A percentile compares a stretch with the other conserved stretches of the same genome.
phyloP scores from a whole-genome alignment of 2,113 vertebrate species.

The Clupea harengus region DNA sequence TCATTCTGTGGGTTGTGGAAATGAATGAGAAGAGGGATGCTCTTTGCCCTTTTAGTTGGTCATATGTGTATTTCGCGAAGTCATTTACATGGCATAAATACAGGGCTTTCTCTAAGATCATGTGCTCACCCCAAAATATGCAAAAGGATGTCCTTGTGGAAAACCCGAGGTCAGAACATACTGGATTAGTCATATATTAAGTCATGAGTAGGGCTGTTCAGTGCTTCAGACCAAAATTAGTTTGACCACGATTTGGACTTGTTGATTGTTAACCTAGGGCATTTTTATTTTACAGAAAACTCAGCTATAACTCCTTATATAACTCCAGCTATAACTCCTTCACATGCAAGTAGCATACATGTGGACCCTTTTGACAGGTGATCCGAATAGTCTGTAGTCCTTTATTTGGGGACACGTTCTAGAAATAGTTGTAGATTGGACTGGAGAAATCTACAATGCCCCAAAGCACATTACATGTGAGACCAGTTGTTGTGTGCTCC shows the following conservation, averaged over 20 bases:
- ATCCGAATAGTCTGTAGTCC: too few species aligned
- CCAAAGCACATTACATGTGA: too few species aligned
- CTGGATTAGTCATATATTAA: background rate
- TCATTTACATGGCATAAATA: constrained; percentile 44
- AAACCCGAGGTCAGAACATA: background rate
- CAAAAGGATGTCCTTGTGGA: constrained; percentile 27
- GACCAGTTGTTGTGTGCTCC: too few species aligned
- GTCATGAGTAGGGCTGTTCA: background rate
- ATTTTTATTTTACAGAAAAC: background rate
- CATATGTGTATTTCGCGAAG: constrained; percentile 10
- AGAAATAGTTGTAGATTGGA: too few species aligned
- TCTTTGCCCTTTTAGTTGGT: background rate
- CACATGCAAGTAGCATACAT: background rate
- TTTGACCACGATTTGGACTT: background rate
- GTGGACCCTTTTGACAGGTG: background rate
- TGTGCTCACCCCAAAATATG: constrained; percentile 13
- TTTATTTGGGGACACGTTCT: too few species aligned
- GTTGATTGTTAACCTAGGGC: background rate
- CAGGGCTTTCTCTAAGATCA: constrained; percentile 31
- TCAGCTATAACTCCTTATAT: background rate
- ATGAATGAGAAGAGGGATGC: background rate
- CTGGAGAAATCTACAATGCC: too few species aligned
- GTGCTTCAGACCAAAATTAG: background rate
- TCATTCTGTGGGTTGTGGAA: background rate
- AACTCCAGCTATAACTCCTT: background rate